These are phyloP conservation scores for Hemiscyllium ocellatum DNA, from an alignment of 2,113 vertebrate species.

Conservation along the genomic window DNA sequence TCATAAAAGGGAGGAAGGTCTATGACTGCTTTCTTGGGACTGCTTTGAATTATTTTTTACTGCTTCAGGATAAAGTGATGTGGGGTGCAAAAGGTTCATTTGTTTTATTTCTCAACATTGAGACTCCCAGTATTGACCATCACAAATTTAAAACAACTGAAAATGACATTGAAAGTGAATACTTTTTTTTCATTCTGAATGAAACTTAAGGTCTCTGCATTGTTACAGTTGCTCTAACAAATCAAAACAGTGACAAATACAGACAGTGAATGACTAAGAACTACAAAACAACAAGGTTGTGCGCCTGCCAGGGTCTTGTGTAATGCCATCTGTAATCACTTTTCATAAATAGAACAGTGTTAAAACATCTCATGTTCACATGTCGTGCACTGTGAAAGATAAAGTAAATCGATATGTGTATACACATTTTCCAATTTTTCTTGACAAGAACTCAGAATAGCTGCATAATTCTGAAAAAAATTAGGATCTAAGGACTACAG, in stretches of 20 bases:
- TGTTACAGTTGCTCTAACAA: background rate
- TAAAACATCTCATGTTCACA: background rate
- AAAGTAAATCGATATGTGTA: background rate
- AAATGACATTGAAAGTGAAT: background rate
- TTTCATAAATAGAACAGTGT: background rate
- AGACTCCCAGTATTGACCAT: background rate
- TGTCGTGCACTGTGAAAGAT: background rate
- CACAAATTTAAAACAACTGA: background rate
- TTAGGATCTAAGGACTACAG: background rate
- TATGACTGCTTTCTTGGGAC: background rate
- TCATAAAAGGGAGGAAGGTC: background rate
- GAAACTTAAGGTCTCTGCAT: background rate
- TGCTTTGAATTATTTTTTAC: background rate
- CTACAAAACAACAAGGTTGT: background rate
- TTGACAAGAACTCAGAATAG: background rate
- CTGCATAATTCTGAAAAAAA: background rate
- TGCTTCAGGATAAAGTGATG: background rate
- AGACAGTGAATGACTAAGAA: background rate
- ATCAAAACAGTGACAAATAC: background rate
- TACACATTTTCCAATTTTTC: background rate
- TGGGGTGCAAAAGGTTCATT: background rate
- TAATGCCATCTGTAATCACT: background rate
- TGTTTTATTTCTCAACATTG: background rate
- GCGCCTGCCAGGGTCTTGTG: background rate
- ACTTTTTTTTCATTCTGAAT: background rate